Evolutionary conservation across 92 coral and sea anemone genomes (phyloP).

Genomic region (Heteractis magnifica): DNA sequence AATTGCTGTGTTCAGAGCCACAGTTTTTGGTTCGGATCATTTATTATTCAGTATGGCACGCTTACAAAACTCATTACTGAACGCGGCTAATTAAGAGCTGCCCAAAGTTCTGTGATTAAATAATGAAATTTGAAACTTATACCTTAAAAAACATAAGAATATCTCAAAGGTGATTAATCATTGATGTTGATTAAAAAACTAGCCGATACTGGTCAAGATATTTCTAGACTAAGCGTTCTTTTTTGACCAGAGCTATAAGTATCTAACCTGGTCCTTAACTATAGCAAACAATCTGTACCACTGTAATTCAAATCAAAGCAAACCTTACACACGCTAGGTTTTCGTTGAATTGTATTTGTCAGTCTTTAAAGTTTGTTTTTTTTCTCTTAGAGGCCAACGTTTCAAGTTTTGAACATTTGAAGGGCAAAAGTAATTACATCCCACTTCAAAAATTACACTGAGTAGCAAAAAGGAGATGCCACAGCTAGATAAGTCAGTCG

Average conservation of each 20-base stretch:
- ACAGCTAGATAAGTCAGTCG: constrained; percentile 33
- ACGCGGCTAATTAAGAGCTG: constrained; percentile 53
- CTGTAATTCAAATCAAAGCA: background rate
- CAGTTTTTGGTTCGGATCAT: constrained; percentile 6
- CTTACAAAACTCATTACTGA: constrained; percentile 32
- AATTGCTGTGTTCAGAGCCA: constrained; percentile 19
- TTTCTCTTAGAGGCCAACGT: constrained; percentile 35
- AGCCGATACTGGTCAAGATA: background rate
- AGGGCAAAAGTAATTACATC: constrained; percentile 2
- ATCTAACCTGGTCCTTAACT: background rate
- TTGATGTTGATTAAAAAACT: background rate
- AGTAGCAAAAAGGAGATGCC: constrained; percentile 53
- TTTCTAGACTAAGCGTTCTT: background rate
- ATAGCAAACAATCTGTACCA: background rate
- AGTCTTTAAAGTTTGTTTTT: constrained; percentile 63
- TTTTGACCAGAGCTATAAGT: background rate
- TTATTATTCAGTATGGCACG: constrained; percentile 44
- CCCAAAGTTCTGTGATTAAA: constrained; percentile 56
- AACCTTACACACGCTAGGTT: background rate
- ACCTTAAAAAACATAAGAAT: constrained; percentile 4
- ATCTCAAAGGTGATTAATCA: background rate
- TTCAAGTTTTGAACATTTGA: constrained; percentile 32
- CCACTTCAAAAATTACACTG: constrained; percentile 24
- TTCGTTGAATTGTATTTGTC: constrained; percentile 39
- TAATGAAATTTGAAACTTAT: constrained; percentile 74